Base-by-base conservation (phyloP, 2,113 vertebrate species). In the Poecilia latipinna region DNA sequence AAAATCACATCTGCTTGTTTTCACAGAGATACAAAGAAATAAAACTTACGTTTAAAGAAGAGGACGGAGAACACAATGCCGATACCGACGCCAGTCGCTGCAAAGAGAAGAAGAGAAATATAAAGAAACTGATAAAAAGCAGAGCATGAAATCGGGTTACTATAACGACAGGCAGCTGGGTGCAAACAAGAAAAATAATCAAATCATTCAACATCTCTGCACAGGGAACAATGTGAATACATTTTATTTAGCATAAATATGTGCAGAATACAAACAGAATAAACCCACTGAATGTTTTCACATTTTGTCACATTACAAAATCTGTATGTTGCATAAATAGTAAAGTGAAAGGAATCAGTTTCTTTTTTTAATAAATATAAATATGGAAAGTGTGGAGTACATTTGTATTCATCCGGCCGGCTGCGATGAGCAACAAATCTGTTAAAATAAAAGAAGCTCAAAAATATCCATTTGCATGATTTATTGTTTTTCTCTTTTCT, bases 11-110 rank as follows among this genome's bases (percentile, higher is more conserved):
- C 33, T 61, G 22, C 42, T 29, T 65, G 51, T 32, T 32, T 64
- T 62, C 70, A 26, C 26, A 70, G 63, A 6, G 1, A 32, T 8
- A 28, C 26, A 26, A 11, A 29, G 65, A 72, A 54, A 42, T 15
- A 7, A 65, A 70, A 6, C 96, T 96, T 92, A 98, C 97, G 95
- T 94, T 98, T 98, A 86, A 99, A 97, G 93, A 96, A 91, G 75
- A 96, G 92, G 76, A 96, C 91, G 22, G 97, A 98, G 87, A 97
- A 95, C 85, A 96, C 88, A 48, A 97, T 81, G 82, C 97, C 97
- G 85, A 97, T 86, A 64, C 95, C 95, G 4, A 98, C 94, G 79
- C 97, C 97, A 64, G 95, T 95, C 79, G 93, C 97, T 97, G 83
- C 72, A 84, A 89, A 88, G 1, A 69, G 19, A 54, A 70, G 60